Conservation (phyloP, 2,113 vertebrate genomes). For the Apodemus speciosus region DNA sequence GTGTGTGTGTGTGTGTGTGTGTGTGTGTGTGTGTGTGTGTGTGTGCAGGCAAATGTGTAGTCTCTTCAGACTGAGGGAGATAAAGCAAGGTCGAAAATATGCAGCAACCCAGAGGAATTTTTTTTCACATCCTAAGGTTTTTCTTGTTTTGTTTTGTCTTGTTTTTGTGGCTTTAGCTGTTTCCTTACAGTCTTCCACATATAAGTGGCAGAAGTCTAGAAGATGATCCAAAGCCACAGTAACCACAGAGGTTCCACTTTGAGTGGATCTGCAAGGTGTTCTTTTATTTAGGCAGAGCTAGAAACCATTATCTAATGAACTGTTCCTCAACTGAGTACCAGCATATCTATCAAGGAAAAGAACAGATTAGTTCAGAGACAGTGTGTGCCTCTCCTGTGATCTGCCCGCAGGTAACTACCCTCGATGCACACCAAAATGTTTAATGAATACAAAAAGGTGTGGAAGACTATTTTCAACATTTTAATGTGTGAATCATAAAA, state of each 20-base stretch:
- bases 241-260: conserved; percentile 44
- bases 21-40: neutral
- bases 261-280: conserved; percentile 24
- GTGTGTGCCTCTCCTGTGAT: neutral
- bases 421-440: neutral
- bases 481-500: neutral
- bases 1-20: neutral
- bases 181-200: neutral
- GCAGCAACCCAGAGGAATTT: neutral
- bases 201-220: conserved; percentile 32
- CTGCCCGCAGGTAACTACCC: neutral
- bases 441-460: neutral
- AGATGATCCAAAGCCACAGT: conserved; percentile 54
- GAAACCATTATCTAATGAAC: conserved; percentile 18
- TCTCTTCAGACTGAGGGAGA: neutral
- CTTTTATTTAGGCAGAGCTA: conserved; percentile 11
- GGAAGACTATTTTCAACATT: neutral
- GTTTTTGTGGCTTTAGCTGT: neutral
- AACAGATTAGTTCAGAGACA: neutral
- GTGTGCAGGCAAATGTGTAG: neutral
- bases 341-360: neutral
- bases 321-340: neutral
- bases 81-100: conserved; percentile 3
- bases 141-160: too few relatives aligned
- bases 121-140: neutral